phyloP scores from a whole-genome alignment of 2,888 invertebrate genomes.

The Leucoma salicis region DNA sequence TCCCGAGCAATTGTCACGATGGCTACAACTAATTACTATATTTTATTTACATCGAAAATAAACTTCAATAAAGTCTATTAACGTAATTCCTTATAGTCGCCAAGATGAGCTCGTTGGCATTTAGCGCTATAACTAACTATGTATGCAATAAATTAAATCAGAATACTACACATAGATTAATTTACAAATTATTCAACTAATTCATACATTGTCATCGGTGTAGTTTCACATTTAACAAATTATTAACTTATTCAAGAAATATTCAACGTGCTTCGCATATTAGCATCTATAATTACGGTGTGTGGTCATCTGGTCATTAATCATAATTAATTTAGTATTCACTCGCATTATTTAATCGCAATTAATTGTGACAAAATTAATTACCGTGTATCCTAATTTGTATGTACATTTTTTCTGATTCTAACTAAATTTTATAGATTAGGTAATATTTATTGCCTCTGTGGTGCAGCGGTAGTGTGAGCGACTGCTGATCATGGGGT shows the following conservation, averaged over 20 bases:
- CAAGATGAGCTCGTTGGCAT: constrained; percentile 39
- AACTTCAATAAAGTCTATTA: no score
- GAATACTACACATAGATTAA: constrained; percentile 42
- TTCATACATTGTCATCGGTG: constrained; percentile 50
- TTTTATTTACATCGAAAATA: constrained; percentile 42
- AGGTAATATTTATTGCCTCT: no score
- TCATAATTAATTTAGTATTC: constrained; percentile 57
- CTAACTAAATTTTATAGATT: no score
- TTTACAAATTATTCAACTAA: constrained; percentile 48
- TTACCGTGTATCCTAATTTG: constrained; percentile 9
- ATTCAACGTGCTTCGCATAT: constrained; percentile 48
- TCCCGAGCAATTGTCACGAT: no score
- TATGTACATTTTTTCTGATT: no score
- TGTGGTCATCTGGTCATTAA: constrained; percentile 43
- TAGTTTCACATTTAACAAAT: constrained; percentile 54
- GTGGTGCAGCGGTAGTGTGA: no score
- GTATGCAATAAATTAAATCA: constrained; percentile 34
- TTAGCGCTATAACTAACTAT: constrained; percentile 41
- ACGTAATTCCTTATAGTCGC: no score
- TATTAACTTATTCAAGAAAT: constrained; percentile 46
- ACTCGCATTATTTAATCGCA: constrained; percentile 38
- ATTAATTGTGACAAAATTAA: constrained; percentile 33
- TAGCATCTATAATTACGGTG: constrained; percentile 59
- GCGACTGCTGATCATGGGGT: no score
- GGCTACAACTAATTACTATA: constrained; percentile 34